phyloP scores from a whole-genome alignment of 2,113 vertebrate species.

The Hucho hucho region DNA sequence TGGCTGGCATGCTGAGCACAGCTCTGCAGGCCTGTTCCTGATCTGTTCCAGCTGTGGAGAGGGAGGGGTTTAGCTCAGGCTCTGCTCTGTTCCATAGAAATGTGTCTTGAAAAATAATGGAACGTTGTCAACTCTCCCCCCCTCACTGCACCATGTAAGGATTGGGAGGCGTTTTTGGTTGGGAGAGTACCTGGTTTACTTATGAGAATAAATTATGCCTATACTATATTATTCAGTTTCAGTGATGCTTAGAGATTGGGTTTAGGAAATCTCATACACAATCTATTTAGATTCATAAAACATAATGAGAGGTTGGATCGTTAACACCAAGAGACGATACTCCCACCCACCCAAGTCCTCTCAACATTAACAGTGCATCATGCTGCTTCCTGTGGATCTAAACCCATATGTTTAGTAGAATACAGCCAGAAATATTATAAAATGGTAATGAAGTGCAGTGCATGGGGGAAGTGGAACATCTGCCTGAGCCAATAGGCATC shows the following conservation, averaged over 20 bases:
- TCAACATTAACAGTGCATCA: no score
- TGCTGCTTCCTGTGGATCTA: no score
- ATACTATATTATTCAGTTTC: no score
- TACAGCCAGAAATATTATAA: not conserved
- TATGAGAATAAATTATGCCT: no score
- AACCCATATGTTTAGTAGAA: not conserved
- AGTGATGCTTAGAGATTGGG: no score
- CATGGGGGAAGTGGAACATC: not conserved
- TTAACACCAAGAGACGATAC: no score
- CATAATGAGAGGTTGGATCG: no score
- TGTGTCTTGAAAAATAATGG: not conserved
- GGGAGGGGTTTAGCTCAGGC: not conserved
- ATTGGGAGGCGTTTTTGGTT: not conserved
- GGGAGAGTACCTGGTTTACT: no score
- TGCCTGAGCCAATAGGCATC: not conserved
- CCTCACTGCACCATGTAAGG: not conserved
- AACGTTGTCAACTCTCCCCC: not conserved
- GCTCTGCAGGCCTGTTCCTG: not conserved
- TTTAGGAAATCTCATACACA: no score
- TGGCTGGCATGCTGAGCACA: not conserved
- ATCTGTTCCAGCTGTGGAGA: constrained; percentile 17
- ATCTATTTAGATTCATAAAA: no score
- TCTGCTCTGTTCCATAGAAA: not conserved
- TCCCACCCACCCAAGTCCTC: no score
- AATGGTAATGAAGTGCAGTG: not conserved